Conservation (phyloP, 2,888 invertebrate genomes). For the Tetragonisca angustula region DNA sequence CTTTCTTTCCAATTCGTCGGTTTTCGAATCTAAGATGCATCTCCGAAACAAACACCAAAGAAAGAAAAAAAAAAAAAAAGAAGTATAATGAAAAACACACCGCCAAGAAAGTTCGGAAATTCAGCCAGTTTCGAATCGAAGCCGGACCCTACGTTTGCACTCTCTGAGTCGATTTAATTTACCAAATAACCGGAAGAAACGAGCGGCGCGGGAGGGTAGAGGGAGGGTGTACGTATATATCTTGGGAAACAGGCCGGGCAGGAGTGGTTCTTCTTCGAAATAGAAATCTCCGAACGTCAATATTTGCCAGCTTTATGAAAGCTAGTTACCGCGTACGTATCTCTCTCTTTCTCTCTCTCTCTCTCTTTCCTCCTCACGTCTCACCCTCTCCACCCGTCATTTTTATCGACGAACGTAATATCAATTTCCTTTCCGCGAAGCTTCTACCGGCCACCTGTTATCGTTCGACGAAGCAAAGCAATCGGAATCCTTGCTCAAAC, state of each 20-base stretch:
- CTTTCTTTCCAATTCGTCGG: no score
- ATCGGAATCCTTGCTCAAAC: slow-evolving; percentile 6
- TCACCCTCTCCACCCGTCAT: slow-evolving; percentile 9
- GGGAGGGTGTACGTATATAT: no score
- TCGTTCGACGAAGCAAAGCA: slow-evolving; percentile 41
- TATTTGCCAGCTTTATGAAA: slow-evolving; percentile 49
- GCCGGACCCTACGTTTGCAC: neutral
- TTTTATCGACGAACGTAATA: slow-evolving; percentile 49
- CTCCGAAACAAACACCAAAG: no score
- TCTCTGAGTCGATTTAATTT: slow-evolving; percentile 30
- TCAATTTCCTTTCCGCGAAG: slow-evolving; percentile 47
- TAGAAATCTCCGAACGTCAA: slow-evolving; percentile 40
- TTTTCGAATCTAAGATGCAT: no score
- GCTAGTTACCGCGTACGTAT: slow-evolving; percentile 19
- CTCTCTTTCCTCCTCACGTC: no score
- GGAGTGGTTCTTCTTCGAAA: slow-evolving; percentile 21
- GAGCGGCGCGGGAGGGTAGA: no score
- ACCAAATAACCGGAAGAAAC: slow-evolving; percentile 22
- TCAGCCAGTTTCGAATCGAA: neutral
- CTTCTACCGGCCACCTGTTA: slow-evolving; percentile 50
- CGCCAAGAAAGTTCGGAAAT: neutral
- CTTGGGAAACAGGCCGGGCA: neutral
- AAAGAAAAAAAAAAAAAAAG: no score
- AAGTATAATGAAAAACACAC: neutral
- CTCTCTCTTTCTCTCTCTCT: no score